Evolutionary conservation across 92 coral and sea anemone species (phyloP), one percentile per base, ranked within the genome.

Genomic region (Paragorgia papillata): DNA sequence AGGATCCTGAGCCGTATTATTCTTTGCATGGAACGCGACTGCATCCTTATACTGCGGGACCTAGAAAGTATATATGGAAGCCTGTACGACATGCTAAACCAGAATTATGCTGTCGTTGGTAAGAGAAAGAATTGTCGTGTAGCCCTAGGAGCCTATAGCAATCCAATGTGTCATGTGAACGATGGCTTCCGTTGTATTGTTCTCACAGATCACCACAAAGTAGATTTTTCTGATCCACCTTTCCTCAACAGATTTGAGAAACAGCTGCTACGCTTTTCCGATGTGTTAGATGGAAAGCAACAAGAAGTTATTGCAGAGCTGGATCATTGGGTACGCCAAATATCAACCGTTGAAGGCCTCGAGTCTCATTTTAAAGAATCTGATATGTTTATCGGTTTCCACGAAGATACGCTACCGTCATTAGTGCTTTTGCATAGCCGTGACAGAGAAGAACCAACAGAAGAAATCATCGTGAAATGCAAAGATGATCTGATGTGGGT

Each of bases 91-190:
- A 94, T 94, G 98, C 83, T 94, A 9, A 94, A 94, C 73, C 97
- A 93, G 85, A 93, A 93, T 58, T 93, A 93, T 77, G 84, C 91
- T 0, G 93, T 93, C 6, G 97, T 93, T 26, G 97, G 97, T 12
- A 96, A 96, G 15, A 90, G 89, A 84, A 90, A 88, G 60, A 94
- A 90, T 62, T 94, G 98, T 80, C 87, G 98, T 55, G 90, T 94
- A 48, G 98, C 98, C 1, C 91, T 94, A 7, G 98, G 98, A 15
- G 91, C 98, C 14, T 94, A 83, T 76, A 94, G 98, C 73, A 94
- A 94, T 55, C 98, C 98, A 4, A 88, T 94, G 94, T 94, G 98
- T 66, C 98, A 94, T 63, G 98, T 94, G 12, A 90, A 94, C 77
- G 98, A 94, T 24, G 97, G 94, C 13, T 94, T 94, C 66, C 90